These are phyloP conservation scores for Camelus dromedarius DNA, from an alignment of 2,113 vertebrate genomes.

Conservation along the genomic window DNA sequence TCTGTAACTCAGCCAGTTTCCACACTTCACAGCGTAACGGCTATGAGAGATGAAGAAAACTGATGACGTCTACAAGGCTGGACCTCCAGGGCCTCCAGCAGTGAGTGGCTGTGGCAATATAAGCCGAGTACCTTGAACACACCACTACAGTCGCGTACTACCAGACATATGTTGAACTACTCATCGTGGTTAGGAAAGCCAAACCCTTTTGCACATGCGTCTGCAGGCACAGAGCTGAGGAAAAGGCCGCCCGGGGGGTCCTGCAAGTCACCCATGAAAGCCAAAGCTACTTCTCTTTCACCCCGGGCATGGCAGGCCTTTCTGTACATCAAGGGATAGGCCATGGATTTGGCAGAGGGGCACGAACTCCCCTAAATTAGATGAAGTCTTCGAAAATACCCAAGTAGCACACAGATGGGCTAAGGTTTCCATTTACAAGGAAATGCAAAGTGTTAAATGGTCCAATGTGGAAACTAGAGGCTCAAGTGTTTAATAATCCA, in stretches of 20 bases:
- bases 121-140: background rate
- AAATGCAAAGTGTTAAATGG: slow-evolving; percentile 68
- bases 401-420: slow-evolving; percentile 31
- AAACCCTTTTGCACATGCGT: background rate
- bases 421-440: slow-evolving; percentile 59
- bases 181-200: background rate
- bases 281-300: slow-evolving; percentile 23
- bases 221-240: background rate
- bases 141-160: background rate
- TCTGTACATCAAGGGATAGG: slow-evolving; percentile 6
- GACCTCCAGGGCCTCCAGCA: background rate
- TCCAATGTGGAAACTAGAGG: slow-evolving; percentile 50
- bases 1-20: background rate
- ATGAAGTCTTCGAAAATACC: slow-evolving; percentile 2
- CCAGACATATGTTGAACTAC: slow-evolving; percentile 3
- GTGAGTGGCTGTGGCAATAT: background rate
- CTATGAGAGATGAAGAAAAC: background rate
- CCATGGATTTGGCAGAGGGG: background rate
- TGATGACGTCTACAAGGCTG: slow-evolving; percentile 40
- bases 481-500: slow-evolving; percentile 71
- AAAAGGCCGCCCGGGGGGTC: background rate
- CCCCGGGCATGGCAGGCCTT: background rate
- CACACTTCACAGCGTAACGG: slow-evolving; percentile 41
- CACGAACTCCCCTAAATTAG: slow-evolving; percentile 13
- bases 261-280: background rate